Evolutionary conservation across 2,797 vertebrate genomes (phyloP).

Genomic region (Falco columbarius): DNA sequence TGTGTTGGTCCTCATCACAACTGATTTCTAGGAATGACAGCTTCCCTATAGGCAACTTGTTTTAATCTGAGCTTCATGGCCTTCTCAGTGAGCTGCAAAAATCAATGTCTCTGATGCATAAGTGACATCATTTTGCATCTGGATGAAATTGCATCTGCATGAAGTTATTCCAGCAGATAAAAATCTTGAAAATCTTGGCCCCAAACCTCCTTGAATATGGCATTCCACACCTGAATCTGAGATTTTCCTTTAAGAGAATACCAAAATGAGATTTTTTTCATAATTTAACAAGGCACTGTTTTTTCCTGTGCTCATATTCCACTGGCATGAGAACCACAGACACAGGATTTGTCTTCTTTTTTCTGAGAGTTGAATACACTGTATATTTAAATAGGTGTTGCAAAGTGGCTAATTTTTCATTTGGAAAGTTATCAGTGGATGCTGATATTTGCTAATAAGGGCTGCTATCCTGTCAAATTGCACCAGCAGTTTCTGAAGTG

Average conservation of each 20-base stretch:
- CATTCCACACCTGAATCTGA: background rate
- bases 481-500: background rate
- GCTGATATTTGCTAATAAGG: slow-evolving; percentile 11
- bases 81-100: background rate
- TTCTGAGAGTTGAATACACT: background rate
- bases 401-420: background rate
- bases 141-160: background rate
- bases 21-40: background rate
- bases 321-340: background rate
- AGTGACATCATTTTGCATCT: background rate
- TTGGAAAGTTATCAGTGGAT: background rate
- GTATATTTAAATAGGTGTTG: background rate
- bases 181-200: background rate
- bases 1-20: background rate
- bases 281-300: background rate
- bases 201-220: background rate
- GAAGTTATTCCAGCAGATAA: background rate
- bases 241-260: background rate
- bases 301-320: background rate
- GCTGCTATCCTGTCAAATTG: background rate
- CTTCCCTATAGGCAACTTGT: background rate
- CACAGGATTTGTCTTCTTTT: background rate
- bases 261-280: background rate
- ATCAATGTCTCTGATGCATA: background rate
- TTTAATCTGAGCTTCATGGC: background rate